Percentiles rank a stretch among this genome's conserved stretches.
Conservation (phyloP, 2,888 invertebrate species). For the Rapana venosa region DNA sequence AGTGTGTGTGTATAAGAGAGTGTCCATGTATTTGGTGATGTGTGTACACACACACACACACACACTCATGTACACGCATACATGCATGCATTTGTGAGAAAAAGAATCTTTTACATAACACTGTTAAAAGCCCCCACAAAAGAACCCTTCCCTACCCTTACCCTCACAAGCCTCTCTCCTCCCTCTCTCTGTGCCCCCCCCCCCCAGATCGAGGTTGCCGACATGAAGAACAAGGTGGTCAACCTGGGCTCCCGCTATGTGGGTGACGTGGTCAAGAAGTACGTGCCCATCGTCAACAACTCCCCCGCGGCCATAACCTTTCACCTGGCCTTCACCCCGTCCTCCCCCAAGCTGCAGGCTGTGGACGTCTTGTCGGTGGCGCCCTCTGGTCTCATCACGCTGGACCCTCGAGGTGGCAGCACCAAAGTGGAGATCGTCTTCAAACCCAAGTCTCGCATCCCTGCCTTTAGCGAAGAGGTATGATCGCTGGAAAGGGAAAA, state of each 20-base stretch:
- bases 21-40: too few relatives aligned
- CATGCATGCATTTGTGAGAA: too few relatives aligned
- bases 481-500: neutral
- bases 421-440: constrained; percentile 75
- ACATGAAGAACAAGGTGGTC: constrained; percentile 74
- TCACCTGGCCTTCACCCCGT: constrained; percentile 74
- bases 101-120: too few relatives aligned
- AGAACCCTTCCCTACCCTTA: too few relatives aligned
- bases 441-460: constrained; percentile 73
- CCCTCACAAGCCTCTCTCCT: too few relatives aligned
- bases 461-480: constrained; percentile 78
- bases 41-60: too few relatives aligned
- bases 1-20: too few relatives aligned
- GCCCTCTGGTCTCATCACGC: constrained; percentile 71
- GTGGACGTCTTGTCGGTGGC: constrained; percentile 66
- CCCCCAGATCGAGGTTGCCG: constrained; percentile 75
- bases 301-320: constrained; percentile 76
- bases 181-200: neutral
- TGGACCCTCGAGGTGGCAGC: constrained; percentile 72
- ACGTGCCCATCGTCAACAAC: constrained; percentile 77
- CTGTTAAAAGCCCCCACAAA: too few relatives aligned
- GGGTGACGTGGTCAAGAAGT: constrained; percentile 72
- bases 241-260: constrained; percentile 75
- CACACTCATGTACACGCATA: too few relatives aligned
- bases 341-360: constrained; percentile 70